phyloP scores from a whole-genome alignment of 2,797 vertebrate genomes.

The Ceryle rudis region DNA sequence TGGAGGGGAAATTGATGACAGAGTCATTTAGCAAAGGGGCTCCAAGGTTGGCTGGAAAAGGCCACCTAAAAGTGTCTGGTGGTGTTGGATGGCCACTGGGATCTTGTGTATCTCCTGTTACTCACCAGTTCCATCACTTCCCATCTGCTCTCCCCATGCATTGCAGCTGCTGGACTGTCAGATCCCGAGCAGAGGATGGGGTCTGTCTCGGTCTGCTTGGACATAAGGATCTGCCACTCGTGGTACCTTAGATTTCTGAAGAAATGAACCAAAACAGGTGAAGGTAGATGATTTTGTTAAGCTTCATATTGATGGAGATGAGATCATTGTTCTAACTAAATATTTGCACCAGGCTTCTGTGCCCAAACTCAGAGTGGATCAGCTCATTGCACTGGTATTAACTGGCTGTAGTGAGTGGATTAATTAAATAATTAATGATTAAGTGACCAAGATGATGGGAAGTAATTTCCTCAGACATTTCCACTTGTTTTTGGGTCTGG shows the following conservation, averaged over 20 bases:
- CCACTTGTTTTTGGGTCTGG: not conserved
- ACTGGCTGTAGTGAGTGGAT: not conserved
- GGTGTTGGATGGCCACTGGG: not conserved
- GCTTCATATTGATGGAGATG: not conserved
- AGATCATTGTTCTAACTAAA: not conserved
- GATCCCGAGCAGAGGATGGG: not conserved
- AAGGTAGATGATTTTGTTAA: not conserved
- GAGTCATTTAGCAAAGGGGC: not conserved
- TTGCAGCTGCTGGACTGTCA: not conserved
- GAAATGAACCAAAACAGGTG: not conserved
- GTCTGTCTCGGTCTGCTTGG: not conserved
- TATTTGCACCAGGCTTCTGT: not conserved
- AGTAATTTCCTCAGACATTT: not conserved
- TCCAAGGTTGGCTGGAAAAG: not conserved
- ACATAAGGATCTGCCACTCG: not conserved
- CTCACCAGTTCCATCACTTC: not conserved
- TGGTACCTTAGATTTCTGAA: not conserved
- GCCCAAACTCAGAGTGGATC: not conserved
- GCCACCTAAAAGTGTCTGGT: not conserved
- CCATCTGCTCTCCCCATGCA: not conserved
- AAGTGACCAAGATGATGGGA: not conserved
- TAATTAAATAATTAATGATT: not conserved
- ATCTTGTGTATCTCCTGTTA: not conserved
- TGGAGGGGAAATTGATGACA: accelerated
- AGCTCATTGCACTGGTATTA: not conserved